Conservation (phyloP, 2,888 invertebrate species). For the Fissipunctia ypsillon region DNA sequence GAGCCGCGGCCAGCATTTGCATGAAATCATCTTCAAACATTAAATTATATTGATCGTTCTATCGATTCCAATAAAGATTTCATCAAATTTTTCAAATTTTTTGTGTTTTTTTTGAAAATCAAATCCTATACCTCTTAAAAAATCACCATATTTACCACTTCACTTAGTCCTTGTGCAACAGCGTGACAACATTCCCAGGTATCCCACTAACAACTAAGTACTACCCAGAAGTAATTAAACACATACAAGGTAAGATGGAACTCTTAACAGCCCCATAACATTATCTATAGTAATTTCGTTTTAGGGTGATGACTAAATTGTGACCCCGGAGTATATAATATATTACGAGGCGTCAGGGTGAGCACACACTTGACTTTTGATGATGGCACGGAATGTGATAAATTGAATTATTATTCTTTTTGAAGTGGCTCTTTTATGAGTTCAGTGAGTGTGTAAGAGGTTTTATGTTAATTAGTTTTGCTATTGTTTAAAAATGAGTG, state of each 20-base stretch:
- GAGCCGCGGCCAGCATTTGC: too few species aligned
- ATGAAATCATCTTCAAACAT: too few species aligned
- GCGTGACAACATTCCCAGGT: neutral
- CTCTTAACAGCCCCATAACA: slow-evolving; percentile 51
- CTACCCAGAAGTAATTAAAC: slow-evolving; percentile 44
- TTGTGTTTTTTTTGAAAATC: too few species aligned
- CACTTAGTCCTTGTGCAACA: neutral
- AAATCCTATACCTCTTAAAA: too few species aligned
- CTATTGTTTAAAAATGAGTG: slow-evolving; percentile 40
- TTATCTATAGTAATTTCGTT: slow-evolving; percentile 59
- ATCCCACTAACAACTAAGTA: neutral
- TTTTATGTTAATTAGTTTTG: slow-evolving; percentile 43
- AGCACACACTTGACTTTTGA: slow-evolving; percentile 52
- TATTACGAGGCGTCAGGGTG: slow-evolving; percentile 45
- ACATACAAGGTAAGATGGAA: slow-evolving; percentile 46
- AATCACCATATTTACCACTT: too few species aligned
- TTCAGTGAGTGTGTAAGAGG: slow-evolving; percentile 37
- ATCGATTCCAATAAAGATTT: too few species aligned
- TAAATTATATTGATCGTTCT: too few species aligned
- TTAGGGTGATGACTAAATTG: slow-evolving; percentile 64
- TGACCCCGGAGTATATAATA: slow-evolving; percentile 49
- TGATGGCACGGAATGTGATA: slow-evolving; percentile 53
- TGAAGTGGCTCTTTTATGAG: slow-evolving; percentile 55
- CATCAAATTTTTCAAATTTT: too few species aligned
- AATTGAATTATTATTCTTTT: slow-evolving; percentile 64